These are phyloP conservation scores for Parazoanthus darwini DNA, from an alignment of 92 coral and sea anemone genomes.

Conservation along the genomic window DNA sequence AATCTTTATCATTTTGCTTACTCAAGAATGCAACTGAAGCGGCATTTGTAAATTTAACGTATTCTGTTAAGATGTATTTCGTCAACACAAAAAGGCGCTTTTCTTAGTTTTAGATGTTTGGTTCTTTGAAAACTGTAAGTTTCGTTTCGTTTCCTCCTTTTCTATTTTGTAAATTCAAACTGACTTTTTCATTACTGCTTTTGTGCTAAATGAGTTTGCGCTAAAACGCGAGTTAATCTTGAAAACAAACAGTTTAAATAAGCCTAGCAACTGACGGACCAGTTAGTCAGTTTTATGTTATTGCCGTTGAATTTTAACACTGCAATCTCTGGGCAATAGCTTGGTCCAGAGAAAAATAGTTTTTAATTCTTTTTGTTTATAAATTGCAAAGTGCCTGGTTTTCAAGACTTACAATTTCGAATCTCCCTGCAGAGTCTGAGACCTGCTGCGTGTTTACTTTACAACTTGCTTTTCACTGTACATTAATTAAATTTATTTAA, in stretches of 20 bases:
- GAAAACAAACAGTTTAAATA: background rate
- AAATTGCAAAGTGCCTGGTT: background rate
- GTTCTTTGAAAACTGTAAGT: background rate
- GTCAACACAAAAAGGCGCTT: background rate
- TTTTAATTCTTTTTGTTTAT: background rate
- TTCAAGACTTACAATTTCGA: background rate
- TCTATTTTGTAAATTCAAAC: no score
- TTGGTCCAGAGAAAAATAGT: background rate
- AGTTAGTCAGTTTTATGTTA: background rate
- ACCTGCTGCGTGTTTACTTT: background rate
- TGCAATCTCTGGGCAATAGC: background rate
- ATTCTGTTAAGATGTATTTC: background rate
- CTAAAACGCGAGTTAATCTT: background rate
- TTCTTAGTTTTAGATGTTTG: background rate
- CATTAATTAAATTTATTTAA: no score
- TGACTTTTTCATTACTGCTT: background rate
- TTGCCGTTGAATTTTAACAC: background rate
- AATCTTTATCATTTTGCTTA: no score
- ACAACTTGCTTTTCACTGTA: background rate
- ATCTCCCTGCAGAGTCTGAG: background rate
- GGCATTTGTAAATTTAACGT: background rate
- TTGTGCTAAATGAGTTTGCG: background rate
- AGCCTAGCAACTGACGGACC: background rate
- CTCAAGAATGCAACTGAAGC: background rate
- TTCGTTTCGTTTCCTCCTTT: background rate